Percentiles rank a stretch among this genome's conserved stretches.
Evolutionary conservation across 2,797 vertebrate species (phyloP).

Genomic region (Poecile montanus): DNA sequence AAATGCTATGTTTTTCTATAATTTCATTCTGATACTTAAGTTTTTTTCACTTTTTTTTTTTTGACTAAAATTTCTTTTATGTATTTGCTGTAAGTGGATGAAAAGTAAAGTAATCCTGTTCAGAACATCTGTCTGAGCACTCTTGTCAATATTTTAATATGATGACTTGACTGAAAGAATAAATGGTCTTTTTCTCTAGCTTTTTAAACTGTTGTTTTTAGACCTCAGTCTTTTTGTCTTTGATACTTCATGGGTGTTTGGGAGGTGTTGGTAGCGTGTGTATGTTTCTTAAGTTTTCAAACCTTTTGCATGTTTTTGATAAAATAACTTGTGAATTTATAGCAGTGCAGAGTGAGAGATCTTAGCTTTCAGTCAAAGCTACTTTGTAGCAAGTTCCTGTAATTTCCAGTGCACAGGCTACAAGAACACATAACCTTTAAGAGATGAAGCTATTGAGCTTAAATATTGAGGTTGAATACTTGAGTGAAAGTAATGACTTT

Average conservation of each 20-base stretch:
- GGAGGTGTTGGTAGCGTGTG: background rate
- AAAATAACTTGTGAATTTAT: background rate
- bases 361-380: background rate
- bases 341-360: background rate
- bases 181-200: background rate
- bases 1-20: background rate
- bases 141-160: background rate
- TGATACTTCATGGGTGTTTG: background rate
- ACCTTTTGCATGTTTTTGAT: background rate
- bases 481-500: background rate
- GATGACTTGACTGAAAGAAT: background rate
- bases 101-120: background rate
- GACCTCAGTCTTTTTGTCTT: background rate
- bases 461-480: background rate
- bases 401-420: background rate
- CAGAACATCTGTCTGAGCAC: background rate
- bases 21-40: background rate
- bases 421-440: background rate
- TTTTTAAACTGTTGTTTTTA: background rate
- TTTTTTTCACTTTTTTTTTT: background rate
- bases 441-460: background rate
- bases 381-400: background rate
- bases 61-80: background rate
- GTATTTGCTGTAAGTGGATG: background rate
- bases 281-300: background rate